phyloP scores from a whole-genome alignment of 37 sponge, comb jelly and placozoan genomes.

The Aphrocallistes beatrix region DNA sequence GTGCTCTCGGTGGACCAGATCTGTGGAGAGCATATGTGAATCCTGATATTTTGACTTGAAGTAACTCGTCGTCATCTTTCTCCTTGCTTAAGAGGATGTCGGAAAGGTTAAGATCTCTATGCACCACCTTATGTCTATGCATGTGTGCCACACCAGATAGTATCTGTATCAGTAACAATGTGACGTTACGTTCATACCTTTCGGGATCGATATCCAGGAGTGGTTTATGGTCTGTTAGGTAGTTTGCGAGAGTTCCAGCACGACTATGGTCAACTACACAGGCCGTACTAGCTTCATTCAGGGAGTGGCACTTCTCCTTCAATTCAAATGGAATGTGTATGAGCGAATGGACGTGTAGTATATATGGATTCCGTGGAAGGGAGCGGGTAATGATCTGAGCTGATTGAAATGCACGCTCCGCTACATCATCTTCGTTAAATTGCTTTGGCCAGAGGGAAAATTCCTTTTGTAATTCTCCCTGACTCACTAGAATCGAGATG shows the following conservation, averaged over 20 bases:
- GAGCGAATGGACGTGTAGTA: not conserved
- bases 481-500: not conserved
- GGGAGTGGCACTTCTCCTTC: not conserved
- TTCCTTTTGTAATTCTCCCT: not conserved
- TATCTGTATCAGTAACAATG: conserved; percentile 28
- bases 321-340: not conserved
- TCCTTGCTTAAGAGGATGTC: not conserved
- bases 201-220: conserved; percentile 17
- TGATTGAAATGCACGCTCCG: not conserved
- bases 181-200: conserved; percentile 20
- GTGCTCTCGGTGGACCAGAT: conserved; percentile 27
- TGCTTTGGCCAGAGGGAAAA: not conserved
- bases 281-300: not conserved
- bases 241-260: not conserved
- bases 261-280: not conserved
- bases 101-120: conserved; percentile 29
- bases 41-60: conserved; percentile 24
- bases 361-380: not conserved
- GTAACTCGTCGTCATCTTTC: conserved; percentile 15
- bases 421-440: not conserved
- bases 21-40: conserved; percentile 36
- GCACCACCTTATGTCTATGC: conserved; percentile 32
- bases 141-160: conserved; percentile 32
- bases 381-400: not conserved
- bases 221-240: not conserved